Percentiles rank a stretch among this genome's conserved stretches.
Evolutionary conservation across 2,113 vertebrate genomes (phyloP).

Genomic region (Verasper variegatus): DNA sequence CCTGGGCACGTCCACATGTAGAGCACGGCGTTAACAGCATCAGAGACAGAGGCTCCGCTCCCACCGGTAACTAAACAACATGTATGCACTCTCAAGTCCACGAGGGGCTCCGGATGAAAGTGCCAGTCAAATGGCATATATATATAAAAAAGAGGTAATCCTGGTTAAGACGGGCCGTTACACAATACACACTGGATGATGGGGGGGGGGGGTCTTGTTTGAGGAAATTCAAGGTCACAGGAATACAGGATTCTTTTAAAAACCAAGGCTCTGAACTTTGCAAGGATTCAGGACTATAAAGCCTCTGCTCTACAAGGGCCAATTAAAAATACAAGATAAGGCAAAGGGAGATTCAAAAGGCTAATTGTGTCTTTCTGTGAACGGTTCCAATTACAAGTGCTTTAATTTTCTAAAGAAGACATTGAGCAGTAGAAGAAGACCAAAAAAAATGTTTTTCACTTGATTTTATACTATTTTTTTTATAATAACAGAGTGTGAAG

Average conservation of each 20-base stretch:
- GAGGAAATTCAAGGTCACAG: constrained; percentile 52
- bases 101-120: constrained; percentile 53
- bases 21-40: constrained; percentile 43
- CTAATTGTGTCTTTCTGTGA: constrained; percentile 44
- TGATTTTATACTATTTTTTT: too few species aligned
- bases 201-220: constrained; percentile 5
- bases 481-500: neutral
- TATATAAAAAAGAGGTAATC: constrained; percentile 36
- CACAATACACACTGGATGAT: constrained; percentile 35
- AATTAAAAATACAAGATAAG: constrained; percentile 58
- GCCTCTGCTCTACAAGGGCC: constrained; percentile 17
- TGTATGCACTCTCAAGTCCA: constrained; percentile 59
- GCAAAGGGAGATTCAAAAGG: constrained; percentile 40
- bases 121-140: constrained; percentile 47
- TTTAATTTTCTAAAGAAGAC: constrained; percentile 20
- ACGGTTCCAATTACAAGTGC: constrained; percentile 20
- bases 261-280: constrained; percentile 35
- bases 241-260: neutral
- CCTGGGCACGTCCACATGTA: constrained; percentile 31
- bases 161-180: constrained; percentile 28
- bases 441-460: neutral
- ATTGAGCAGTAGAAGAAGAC: neutral
- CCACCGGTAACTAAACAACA: constrained; percentile 56
- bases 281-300: constrained; percentile 17
- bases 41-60: constrained; percentile 52